Conservation (phyloP, 2,113 vertebrate species). For the Corapipo altera region DNA sequence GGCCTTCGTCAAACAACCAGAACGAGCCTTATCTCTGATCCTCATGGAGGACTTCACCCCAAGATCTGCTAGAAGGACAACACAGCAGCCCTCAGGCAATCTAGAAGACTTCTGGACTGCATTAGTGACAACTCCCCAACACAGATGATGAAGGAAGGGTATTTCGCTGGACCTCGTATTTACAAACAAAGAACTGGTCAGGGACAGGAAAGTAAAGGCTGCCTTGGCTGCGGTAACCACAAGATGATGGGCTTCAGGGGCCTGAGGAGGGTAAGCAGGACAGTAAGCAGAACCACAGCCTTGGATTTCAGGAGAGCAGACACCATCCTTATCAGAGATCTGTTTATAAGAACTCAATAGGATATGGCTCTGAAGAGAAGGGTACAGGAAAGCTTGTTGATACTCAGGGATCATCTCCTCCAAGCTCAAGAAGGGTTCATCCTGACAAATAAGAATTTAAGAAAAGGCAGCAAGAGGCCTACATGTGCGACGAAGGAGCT, state of each 20-base stretch:
- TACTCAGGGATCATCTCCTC: background rate
- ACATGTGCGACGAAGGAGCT: background rate
- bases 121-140: background rate
- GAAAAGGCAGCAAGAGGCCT: background rate
- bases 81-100: background rate
- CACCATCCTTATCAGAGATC: background rate
- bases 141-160: background rate
- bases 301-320: background rate
- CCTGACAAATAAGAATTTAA: background rate
- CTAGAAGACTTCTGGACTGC: background rate
- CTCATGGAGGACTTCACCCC: background rate
- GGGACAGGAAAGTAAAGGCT: background rate
- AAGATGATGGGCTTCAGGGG: background rate
- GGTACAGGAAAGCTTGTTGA: background rate
- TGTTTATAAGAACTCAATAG: background rate
- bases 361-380: background rate
- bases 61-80: background rate
- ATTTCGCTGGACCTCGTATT: background rate
- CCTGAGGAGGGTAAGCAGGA: background rate
- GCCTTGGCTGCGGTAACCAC: background rate
- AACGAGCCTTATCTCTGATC: background rate
- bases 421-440: background rate
- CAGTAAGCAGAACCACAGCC: background rate
- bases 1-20: background rate
- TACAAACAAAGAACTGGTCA: background rate